These are phyloP conservation scores for Julus scandinavius DNA, from an alignment of 2,888 invertebrate species.

Conservation along the genomic window DNA sequence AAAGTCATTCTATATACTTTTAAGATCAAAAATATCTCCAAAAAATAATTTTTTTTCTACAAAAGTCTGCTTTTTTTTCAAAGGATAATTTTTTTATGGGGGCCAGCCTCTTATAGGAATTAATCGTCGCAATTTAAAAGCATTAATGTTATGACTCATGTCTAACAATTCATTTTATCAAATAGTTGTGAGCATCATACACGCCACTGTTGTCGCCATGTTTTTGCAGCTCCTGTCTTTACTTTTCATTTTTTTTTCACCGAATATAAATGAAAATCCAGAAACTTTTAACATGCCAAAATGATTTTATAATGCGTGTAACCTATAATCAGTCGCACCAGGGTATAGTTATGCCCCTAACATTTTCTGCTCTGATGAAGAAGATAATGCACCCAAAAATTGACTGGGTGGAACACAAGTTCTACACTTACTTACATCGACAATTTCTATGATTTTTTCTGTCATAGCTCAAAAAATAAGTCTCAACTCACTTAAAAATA, in stretches of 20 bases:
- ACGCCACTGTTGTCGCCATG: constrained; percentile 41
- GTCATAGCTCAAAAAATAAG: constrained; percentile 30
- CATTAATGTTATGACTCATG: constrained; percentile 44
- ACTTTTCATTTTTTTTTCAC: constrained; percentile 41
- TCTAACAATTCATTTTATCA: constrained; percentile 51
- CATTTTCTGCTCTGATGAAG: constrained; percentile 53
- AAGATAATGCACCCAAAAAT: constrained; percentile 49
- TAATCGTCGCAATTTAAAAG: constrained; percentile 49
- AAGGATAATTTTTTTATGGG: background rate
- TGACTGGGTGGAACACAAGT: constrained; percentile 50
- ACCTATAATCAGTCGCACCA: constrained; percentile 55
- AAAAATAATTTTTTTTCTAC: constrained; percentile 32
- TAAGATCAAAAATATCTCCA: constrained; percentile 36
- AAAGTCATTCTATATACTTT: constrained; percentile 49
- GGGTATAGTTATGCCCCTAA: constrained; percentile 53
- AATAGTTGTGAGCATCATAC: constrained; percentile 49
- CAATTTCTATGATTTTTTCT: constrained; percentile 36
- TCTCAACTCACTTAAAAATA: constrained; percentile 46
- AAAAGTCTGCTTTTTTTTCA: background rate
- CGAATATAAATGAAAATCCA: constrained; percentile 42
- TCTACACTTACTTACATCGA: constrained; percentile 47
- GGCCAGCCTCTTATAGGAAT: background rate
- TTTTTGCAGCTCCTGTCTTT: constrained; percentile 47
- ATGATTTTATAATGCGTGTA: constrained; percentile 55
- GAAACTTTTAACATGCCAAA: constrained; percentile 51